Evolutionary conservation across 2,888 invertebrate species (phyloP).

Genomic region (Plusia festucae): DNA sequence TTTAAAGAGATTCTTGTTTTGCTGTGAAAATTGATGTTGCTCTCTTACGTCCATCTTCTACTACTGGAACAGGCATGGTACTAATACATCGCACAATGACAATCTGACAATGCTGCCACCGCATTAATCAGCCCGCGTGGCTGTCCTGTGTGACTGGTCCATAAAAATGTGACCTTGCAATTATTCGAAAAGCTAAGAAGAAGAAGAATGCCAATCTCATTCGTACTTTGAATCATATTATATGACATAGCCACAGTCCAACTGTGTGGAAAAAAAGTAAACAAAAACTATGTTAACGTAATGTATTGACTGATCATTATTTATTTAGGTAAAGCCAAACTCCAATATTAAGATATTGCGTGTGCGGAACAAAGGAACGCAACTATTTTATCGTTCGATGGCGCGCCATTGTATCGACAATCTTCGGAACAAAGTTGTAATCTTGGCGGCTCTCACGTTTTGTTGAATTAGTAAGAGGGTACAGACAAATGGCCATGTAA

Average conservation of each 20-base stretch:
- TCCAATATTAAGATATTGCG: constrained; percentile 52
- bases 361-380: constrained; percentile 34
- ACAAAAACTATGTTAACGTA: neutral
- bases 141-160: too few species aligned
- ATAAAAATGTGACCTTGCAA: too few species aligned
- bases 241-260: neutral
- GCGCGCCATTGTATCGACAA: constrained; percentile 71
- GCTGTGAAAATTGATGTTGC: neutral
- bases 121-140: too few species aligned
- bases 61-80: too few species aligned
- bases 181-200: too few species aligned
- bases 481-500: constrained; percentile 79
- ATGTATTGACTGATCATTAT: neutral
- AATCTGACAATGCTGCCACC: too few species aligned
- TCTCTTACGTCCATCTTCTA: too few species aligned
- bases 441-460: constrained; percentile 77
- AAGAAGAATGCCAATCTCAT: too few species aligned
- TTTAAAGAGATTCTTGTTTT: neutral
- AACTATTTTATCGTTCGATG: constrained; percentile 52
- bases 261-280: neutral
- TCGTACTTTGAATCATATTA: neutral
- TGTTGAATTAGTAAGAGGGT: constrained; percentile 85
- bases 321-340: constrained; percentile 35
- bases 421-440: constrained; percentile 76
- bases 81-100: too few species aligned